phyloP scores from a whole-genome alignment of 2,797 vertebrate genomes.

The Petrocephalus schoutedeni region DNA sequence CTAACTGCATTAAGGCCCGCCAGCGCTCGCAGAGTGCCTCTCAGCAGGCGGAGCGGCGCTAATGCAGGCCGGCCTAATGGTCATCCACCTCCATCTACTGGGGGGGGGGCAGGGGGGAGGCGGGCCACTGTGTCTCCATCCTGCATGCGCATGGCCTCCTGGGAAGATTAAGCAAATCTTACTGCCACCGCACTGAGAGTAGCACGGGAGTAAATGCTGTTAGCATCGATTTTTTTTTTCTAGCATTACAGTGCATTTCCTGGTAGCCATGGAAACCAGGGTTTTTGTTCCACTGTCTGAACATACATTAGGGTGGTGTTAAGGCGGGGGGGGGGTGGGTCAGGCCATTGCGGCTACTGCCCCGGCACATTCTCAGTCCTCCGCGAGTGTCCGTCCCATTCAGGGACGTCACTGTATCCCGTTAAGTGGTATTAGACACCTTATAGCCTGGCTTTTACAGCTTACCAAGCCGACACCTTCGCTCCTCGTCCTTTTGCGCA shows the following conservation, averaged over 20 bases:
- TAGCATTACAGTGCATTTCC: slow-evolving; percentile 16
- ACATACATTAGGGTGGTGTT: background rate
- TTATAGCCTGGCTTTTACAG: background rate
- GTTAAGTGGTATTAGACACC: background rate
- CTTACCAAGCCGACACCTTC: background rate
- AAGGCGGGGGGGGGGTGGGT: background rate
- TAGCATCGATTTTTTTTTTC: slow-evolving; percentile 12
- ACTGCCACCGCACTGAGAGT: background rate
- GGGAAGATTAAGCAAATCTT: slow-evolving; percentile 17
- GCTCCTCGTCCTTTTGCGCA: background rate
- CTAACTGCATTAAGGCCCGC: slow-evolving; percentile 45
- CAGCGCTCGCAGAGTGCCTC: slow-evolving; percentile 59
- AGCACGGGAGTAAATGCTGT: background rate
- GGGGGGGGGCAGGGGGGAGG: no score
- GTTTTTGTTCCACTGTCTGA: slow-evolving; percentile 9
- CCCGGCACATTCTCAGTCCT: background rate
- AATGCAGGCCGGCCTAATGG: slow-evolving; percentile 57
- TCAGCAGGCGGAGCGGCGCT: slow-evolving; percentile 56
- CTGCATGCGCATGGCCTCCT: background rate
- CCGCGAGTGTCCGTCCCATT: background rate
- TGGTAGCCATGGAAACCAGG: slow-evolving; percentile 15
- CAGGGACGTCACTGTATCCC: background rate
- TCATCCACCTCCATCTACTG: slow-evolving; percentile 30
- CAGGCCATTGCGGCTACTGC: background rate
- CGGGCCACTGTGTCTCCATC: background rate